Evolutionary conservation across 2,888 invertebrate genomes (phyloP).

Genomic region (Hanleya hanleyi): DNA sequence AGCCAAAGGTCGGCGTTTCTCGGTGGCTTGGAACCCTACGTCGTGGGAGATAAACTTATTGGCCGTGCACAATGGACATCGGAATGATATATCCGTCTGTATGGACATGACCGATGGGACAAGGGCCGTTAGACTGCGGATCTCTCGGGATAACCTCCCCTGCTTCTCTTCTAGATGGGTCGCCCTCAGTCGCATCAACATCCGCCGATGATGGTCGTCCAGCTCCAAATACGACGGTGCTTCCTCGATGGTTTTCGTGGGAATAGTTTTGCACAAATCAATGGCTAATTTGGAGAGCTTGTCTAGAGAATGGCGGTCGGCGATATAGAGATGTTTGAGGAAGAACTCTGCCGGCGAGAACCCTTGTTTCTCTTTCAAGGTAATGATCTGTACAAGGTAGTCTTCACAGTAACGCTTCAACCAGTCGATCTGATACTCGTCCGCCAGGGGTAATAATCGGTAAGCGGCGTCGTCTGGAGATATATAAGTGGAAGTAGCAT

Average conservation of each 20-base stretch:
- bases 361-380: neutral
- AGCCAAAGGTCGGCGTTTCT: neutral
- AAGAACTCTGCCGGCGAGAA: neutral
- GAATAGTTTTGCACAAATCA: neutral
- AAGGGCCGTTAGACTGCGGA: neutral
- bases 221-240: neutral
- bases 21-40: neutral
- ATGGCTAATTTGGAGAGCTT: constrained; percentile 1
- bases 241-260: neutral
- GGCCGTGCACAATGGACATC: constrained; percentile 1
- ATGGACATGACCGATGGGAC: constrained; percentile 2
- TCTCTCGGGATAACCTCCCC: neutral
- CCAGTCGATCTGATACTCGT: constrained; percentile 2
- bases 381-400: neutral
- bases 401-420: constrained; percentile 2
- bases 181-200: neutral
- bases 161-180: neutral
- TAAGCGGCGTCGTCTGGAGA: neutral
- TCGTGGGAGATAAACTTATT: neutral
- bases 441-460: neutral
- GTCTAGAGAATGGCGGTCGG: neutral
- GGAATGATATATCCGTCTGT: neutral
- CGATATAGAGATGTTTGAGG: neutral
- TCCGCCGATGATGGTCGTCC: neutral
- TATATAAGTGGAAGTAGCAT: neutral